phyloP scores from a whole-genome alignment of 2,113 vertebrate species.

The Chionodraco myersi region DNA sequence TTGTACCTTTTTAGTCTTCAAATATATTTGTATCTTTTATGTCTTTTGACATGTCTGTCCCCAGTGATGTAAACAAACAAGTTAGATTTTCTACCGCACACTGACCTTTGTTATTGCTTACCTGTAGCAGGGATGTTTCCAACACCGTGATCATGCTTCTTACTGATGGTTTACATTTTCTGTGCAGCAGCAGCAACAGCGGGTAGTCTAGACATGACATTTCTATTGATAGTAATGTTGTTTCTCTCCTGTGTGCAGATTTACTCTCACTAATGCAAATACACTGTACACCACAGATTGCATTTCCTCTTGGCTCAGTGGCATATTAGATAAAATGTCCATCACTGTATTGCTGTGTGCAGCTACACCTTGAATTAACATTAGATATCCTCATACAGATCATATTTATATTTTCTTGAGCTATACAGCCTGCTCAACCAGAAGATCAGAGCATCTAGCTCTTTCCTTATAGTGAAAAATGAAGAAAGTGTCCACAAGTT shows the following conservation, averaged over 20 bases:
- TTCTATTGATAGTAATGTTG: not conserved
- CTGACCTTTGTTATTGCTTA: not conserved
- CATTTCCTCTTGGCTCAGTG: not conserved
- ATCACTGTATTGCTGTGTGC: constrained; percentile 14
- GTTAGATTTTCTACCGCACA: not conserved
- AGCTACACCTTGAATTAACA: not conserved
- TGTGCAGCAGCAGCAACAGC: not conserved
- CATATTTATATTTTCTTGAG: not conserved
- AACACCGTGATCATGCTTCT: not conserved
- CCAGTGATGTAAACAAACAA: not conserved
- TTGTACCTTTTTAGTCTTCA: too few relatives aligned
- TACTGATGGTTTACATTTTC: not conserved
- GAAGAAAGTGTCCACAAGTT: not conserved
- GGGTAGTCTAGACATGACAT: not conserved
- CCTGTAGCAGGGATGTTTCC: not conserved
- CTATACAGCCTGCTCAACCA: not conserved
- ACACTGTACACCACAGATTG: constrained; percentile 8
- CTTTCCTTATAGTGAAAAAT: not conserved
- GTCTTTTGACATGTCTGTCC: not conserved
- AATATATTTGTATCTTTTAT: not conserved
- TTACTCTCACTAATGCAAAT: constrained; percentile 16
- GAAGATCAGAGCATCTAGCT: not conserved
- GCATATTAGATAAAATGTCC: constrained; percentile 42
- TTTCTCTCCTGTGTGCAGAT: not conserved
- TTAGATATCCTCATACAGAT: not conserved